Evolutionary conservation across 2,113 vertebrate species (phyloP), one percentile per base, ranked within the genome.

Genomic region (Alouatta palliata): DNA sequence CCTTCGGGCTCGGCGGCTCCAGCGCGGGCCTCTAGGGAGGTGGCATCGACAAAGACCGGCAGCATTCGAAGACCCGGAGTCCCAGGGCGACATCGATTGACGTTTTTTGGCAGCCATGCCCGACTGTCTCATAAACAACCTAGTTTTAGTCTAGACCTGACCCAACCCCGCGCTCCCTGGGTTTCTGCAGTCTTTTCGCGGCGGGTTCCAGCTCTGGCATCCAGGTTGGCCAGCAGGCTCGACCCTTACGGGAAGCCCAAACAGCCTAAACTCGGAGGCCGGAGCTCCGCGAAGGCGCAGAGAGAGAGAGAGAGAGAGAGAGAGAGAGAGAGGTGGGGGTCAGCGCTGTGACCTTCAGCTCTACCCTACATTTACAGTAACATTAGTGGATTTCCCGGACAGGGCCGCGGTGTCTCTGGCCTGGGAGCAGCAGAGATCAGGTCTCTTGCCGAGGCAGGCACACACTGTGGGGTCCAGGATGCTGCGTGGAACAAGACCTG

Each of bases 141-240:
- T 1, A 0, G 25, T 32, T 49, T 84, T 81, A 32, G 14, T 27
- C 40, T 10, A 61, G 43, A 68, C 9, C n/a, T 37, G 80, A 58
- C 45, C 3, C n/a, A n/a, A 49, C 3, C 20, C 19, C 4, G 1
- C 37, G 37, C 0, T 71, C 2, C 9, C 45, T 45, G 2, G 1
- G 16, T 13, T 27, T 35, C 61, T 47, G 49, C 27, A 14, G 40
- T 6, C 49, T 81, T 11, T 7, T 40, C 1, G 2, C 4, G 0
- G 80, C 49, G 10, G 47, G 17, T 52, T 79, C 3, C 0, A 12
- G 40, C 0, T 37, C 30, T 1, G 5, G 64, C 27, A 6, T 17
- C 75, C 43, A 10, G 54, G 21, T 5, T 6, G 71, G 20, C 30
- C 35, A 0, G 5, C 56, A 13, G 9, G 43, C 76, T 76, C 12